Evolutionary conservation across 2,888 invertebrate species (phyloP), one percentile per base, ranked within the genome.

Genomic region (Papilio elwesi): DNA sequence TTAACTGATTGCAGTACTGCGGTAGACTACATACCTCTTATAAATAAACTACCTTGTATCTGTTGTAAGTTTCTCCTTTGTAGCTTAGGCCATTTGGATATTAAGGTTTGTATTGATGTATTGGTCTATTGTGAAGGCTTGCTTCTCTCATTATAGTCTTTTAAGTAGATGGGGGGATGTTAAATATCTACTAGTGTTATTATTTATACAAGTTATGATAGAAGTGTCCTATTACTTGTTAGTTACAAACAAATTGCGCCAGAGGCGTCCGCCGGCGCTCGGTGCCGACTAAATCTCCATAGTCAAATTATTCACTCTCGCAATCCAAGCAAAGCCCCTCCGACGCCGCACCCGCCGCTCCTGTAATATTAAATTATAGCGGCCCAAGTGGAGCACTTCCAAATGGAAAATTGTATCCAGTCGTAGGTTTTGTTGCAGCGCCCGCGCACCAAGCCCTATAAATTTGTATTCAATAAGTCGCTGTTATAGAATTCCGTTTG

Each of bases 281-380:
- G 77, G 80, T 76, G 78, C 80, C 73, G 80, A 80, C 84, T 81
- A 82, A 88, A 86, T 89, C 89, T 90, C 89, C 89, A 88, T 88
- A 91, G 88, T 90, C 88, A 91, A 92, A 92, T 92, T 92, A 92
- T 90, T 92, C 92, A 91, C 90, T 90, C 86, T 87, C 86, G 85
- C 90, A 90, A 91, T 89, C 90, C 90, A 79, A 87, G 85, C 86
- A 89, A 87, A 89, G 89, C 91, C 87, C 85, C 80, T 80, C 87
- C 84, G 84, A 84, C 88, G 82, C 84, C 80, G 82, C 83, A 53
- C 78, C 81, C 77, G 76, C 79, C 80, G 86, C 81, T 90, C 87
- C 87, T 91, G 91, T 91, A 91, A 91, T 92, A 92, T 92, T 92
- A 92, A 92, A 92, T 92, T 91, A 92, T 90, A 91, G 90, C 89